Evolutionary conservation across 2,888 invertebrate genomes (phyloP).

Genomic region (Callyntrura sp.): DNA sequence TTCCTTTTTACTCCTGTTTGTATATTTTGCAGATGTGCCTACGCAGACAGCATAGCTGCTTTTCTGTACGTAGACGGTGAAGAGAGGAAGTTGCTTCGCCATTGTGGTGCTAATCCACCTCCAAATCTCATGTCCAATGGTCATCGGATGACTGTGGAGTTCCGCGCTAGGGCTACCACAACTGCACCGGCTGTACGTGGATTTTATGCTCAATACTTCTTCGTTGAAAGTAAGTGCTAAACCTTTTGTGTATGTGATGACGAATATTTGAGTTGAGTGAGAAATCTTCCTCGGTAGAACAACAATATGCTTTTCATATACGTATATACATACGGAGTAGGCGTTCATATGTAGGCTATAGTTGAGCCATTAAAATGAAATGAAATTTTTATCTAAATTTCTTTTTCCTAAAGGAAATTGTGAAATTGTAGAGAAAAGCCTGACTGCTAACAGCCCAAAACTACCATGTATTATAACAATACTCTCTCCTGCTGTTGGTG

Average conservation of each 20-base stretch:
- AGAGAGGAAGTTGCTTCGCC: slow-evolving; percentile 93
- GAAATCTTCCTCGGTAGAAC: no score
- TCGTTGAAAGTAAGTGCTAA: slow-evolving; percentile 86
- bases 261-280: no score
- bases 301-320: no score
- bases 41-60: slow-evolving; percentile 78
- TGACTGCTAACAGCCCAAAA: neutral
- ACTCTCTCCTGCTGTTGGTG: no score
- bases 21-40: slow-evolving; percentile 73
- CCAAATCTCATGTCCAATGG: slow-evolving; percentile 97
- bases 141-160: slow-evolving; percentile 93
- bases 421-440: neutral
- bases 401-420: slow-evolving; percentile 5
- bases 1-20: no score
- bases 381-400: slow-evolving; percentile 40
- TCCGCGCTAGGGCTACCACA: slow-evolving; percentile 91
- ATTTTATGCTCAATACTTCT: slow-evolving; percentile 95
- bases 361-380: slow-evolving; percentile 34
- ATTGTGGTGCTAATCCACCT: slow-evolving; percentile 93
- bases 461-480: neutral
- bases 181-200: slow-evolving; percentile 89
- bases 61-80: slow-evolving; percentile 78
- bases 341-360: neutral
- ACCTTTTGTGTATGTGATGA: neutral
- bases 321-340: no score